A percentile compares a stretch with the other conserved stretches of the same genome.
Conservation (phyloP, 2,888 invertebrate genomes). For the Acronicta aceris region DNA sequence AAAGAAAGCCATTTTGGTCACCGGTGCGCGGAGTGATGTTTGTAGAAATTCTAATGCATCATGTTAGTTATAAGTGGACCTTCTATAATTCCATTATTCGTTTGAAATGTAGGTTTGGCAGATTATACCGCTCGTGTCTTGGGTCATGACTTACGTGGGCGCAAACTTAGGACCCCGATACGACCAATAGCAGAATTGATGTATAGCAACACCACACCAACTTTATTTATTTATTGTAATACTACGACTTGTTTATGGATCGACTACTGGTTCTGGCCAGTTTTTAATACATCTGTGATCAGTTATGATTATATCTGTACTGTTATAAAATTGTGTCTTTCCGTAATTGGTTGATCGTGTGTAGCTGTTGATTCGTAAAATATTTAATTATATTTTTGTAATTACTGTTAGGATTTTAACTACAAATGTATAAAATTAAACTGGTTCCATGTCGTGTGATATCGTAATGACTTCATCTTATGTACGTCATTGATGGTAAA, state of each 20-base stretch:
- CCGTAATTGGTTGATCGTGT: slow-evolving; percentile 14
- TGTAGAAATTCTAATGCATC: neutral
- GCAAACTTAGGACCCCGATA: slow-evolving; percentile 61
- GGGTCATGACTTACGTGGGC: slow-evolving; percentile 78
- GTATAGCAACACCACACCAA: slow-evolving; percentile 69
- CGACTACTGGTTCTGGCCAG: slow-evolving; percentile 51
- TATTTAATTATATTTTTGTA: slow-evolving; percentile 34
- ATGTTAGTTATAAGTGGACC: slow-evolving; percentile 13
- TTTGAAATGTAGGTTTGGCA: slow-evolving; percentile 45
- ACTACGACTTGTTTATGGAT: slow-evolving; percentile 65
- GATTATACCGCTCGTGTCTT: slow-evolving; percentile 66
- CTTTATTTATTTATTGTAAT: slow-evolving; percentile 76
- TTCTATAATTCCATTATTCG: slow-evolving; percentile 19
- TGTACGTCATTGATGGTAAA: neutral
- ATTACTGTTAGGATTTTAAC: neutral
- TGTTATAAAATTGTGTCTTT: slow-evolving; percentile 22
- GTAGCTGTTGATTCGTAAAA: neutral
- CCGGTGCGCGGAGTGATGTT: neutral
- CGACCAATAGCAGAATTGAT: slow-evolving; percentile 71
- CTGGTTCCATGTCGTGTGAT: too few relatives aligned
- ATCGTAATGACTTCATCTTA: neutral
- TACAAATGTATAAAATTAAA: too few relatives aligned
- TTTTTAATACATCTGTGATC: slow-evolving; percentile 45
- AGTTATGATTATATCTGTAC: slow-evolving; percentile 27
- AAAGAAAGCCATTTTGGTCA: neutral